These are phyloP conservation scores for Rhyacophila evoluta DNA, from an alignment of 2,888 invertebrate species.

Conservation along the genomic window DNA sequence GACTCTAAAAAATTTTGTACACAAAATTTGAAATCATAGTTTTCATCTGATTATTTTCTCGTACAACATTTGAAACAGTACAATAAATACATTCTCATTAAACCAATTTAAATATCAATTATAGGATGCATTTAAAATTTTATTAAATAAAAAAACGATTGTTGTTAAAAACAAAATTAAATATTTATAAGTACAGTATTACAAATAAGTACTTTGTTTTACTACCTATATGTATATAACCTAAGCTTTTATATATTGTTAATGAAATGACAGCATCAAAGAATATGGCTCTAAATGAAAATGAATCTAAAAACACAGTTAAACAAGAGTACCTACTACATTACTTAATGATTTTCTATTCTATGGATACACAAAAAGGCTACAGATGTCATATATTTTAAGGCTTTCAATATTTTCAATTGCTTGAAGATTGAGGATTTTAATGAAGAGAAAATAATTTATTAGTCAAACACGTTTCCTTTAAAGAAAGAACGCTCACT, in stretches of 20 bases:
- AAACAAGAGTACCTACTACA: not conserved
- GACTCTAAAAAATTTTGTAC: slow-evolving; percentile 22
- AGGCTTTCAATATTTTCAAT: slow-evolving; percentile 1
- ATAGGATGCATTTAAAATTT: not conserved
- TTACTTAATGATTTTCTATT: slow-evolving; percentile 15
- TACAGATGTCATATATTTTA: slow-evolving; percentile 8
- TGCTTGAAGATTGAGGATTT: not conserved
- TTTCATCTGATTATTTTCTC: not conserved
- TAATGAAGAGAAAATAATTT: too few species aligned
- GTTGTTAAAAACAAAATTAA: not conserved
- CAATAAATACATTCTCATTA: slow-evolving; percentile 21
- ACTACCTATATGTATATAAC: not conserved
- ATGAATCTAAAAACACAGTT: slow-evolving; percentile 1
- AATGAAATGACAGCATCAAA: slow-evolving; percentile 22
- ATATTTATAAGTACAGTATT: not conserved
- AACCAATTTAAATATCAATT: not conserved
- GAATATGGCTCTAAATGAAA: slow-evolving; percentile 14
- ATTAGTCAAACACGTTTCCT: too few species aligned
- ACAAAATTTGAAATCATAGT: slow-evolving; percentile 17
- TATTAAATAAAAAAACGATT: not conserved
- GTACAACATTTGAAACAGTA: slow-evolving; percentile 18
- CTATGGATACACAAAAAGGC: not conserved
- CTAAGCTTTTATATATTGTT: not conserved
- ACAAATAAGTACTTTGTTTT: not conserved
- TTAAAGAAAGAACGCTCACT: too few species aligned